phyloP scores from a whole-genome alignment of 2,113 vertebrate species.

The Zingel zingel region DNA sequence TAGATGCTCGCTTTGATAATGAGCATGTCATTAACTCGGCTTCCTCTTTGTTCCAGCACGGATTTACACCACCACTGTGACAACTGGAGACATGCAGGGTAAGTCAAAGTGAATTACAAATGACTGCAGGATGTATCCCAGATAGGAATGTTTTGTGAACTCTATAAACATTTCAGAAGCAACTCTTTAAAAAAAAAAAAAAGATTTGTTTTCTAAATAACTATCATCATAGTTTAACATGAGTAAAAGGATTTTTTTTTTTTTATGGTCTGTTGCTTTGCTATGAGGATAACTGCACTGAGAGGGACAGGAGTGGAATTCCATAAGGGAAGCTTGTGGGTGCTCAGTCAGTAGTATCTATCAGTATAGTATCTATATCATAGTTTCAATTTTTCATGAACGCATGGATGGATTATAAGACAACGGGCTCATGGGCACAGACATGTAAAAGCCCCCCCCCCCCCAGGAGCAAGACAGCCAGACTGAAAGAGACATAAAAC shows the following conservation, averaged over 20 bases:
- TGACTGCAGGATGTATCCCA: not conserved
- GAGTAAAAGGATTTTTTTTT: not conserved
- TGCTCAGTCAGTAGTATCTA: not conserved
- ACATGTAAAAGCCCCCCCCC: not conserved
- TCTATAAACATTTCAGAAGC: constrained; percentile 12
- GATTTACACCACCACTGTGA: constrained; percentile 92
- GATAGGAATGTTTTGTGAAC: not conserved
- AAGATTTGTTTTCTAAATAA: constrained; percentile 20
- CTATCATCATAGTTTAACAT: not conserved
- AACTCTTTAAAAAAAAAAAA: not conserved
- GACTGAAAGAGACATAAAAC: not conserved
- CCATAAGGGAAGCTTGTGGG: not conserved
- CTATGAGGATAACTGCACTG: not conserved
- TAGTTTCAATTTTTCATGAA: too few species aligned
- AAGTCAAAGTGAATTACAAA: constrained; percentile 64
- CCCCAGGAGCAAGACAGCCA: not conserved
- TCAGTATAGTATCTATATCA: not conserved
- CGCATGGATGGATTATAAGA: not conserved
- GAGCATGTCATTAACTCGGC: constrained; percentile 47
- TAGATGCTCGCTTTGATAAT: constrained; percentile 39
- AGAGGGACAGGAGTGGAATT: not conserved
- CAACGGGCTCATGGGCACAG: not conserved
- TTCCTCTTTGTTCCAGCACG: constrained; percentile 87
- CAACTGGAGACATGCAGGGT: constrained; percentile 91
- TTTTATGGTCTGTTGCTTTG: not conserved